These are phyloP conservation scores for Drosophila sordidapex DNA, from an alignment of 2,888 invertebrate genomes.

Conservation along the genomic window DNA sequence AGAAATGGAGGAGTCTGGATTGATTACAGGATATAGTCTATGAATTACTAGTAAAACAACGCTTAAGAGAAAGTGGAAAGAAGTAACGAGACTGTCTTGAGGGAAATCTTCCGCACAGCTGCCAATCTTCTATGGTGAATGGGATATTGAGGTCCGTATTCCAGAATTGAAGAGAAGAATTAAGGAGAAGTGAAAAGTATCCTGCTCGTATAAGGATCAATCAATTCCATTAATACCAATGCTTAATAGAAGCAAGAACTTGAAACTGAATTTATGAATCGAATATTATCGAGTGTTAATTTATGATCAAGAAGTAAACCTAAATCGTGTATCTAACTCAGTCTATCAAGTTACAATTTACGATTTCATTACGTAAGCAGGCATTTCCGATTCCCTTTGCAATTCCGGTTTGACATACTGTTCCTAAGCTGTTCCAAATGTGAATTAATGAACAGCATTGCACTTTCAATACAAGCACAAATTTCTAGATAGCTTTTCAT, in stretches of 20 bases:
- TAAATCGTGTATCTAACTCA: not conserved
- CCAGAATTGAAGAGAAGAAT: not conserved
- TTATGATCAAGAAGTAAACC: not conserved
- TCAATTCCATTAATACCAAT: not conserved
- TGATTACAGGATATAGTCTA: not conserved
- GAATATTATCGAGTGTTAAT: not conserved
- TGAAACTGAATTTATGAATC: not conserved
- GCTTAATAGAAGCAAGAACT: accelerated
- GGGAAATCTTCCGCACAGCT: not conserved
- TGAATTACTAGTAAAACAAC: no score
- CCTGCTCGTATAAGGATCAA: not conserved
- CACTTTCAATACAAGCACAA: not conserved
- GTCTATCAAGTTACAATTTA: not conserved
- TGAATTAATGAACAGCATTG: not conserved
- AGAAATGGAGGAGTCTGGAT: not conserved
- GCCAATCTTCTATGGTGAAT: not conserved
- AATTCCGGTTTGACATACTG: not conserved
- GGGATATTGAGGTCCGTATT: not conserved
- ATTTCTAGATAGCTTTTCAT: not conserved
- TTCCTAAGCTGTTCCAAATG: not conserved
- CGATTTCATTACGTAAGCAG: no score
- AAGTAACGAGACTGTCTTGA: not conserved
- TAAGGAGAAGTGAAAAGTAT: not conserved
- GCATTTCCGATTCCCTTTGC: not conserved
- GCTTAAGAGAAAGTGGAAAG: not conserved